These are phyloP conservation scores for Herminia tarsipennalis DNA, from an alignment of 2,888 invertebrate genomes.

Conservation along the genomic window DNA sequence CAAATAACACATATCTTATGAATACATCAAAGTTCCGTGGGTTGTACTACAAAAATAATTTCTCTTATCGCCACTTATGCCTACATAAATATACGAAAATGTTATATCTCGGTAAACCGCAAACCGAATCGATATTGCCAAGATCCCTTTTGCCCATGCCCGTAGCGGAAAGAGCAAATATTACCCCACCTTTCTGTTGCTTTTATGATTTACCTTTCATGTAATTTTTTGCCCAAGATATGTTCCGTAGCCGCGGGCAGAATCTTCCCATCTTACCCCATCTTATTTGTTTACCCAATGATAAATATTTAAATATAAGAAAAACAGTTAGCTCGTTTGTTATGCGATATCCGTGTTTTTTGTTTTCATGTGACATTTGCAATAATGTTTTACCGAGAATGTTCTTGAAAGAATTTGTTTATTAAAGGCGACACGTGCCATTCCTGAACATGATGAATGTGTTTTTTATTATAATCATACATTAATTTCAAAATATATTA, in stretches of 20 bases:
- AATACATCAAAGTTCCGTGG: no score
- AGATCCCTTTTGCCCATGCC: conserved; percentile 4
- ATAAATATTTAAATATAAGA: conserved; percentile 28
- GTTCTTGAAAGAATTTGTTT: no score
- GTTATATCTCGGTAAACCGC: background rate
- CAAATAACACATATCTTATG: no score
- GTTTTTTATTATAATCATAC: no score
- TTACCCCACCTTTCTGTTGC: conserved; percentile 3
- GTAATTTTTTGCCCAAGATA: conserved; percentile 18
- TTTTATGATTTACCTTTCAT: conserved; percentile 21
- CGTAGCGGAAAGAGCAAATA: conserved; percentile 6
- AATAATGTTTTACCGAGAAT: no score
- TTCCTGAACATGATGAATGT: no score
- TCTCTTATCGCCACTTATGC: background rate
- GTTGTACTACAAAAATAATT: background rate
- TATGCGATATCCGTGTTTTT: conserved; percentile 7
- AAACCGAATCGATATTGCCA: conserved; percentile 21
- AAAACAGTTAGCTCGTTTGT: conserved; percentile 16
- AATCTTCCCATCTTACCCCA: conserved; percentile 6
- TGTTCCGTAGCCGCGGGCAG: conserved; percentile 17
- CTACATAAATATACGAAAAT: background rate
- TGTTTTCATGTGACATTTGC: conserved; percentile 9
- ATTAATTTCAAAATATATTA: no score
- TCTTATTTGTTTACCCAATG: conserved; percentile 16
- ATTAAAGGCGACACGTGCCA: no score